Conservation (phyloP, 2,888 invertebrate species). For the Endotricha flammealis region DNA sequence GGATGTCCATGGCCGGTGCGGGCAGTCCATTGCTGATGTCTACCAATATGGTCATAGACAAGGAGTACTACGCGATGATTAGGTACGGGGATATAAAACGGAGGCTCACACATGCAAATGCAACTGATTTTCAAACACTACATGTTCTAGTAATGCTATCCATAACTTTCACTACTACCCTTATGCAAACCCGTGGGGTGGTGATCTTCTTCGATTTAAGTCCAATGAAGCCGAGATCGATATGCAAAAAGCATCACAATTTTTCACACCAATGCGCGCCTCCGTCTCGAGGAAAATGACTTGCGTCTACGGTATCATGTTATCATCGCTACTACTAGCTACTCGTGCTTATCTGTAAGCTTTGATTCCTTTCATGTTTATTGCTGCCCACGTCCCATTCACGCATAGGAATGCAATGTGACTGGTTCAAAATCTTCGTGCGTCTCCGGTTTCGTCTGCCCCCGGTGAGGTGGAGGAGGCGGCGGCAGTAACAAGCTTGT, state of each 20-base stretch:
- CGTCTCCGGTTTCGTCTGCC: slow-evolving; percentile 58
- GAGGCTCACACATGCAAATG: slow-evolving; percentile 5
- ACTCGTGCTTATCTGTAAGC: slow-evolving; percentile 18
- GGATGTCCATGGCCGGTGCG: too few relatives aligned
- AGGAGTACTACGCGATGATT: too few relatives aligned
- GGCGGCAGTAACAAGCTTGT: slow-evolving; percentile 83
- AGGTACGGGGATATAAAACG: slow-evolving; percentile 1
- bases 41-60: too few relatives aligned
- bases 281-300: slow-evolving; percentile 6
- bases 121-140: slow-evolving; percentile 1
- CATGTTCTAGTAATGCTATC: not conserved
- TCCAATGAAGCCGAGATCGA: slow-evolving; percentile 3
- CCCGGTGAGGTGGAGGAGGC: slow-evolving; percentile 73
- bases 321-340: slow-evolving; percentile 17
- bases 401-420: slow-evolving; percentile 73
- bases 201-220: not conserved
- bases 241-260: slow-evolving; percentile 6
- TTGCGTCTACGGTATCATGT: slow-evolving; percentile 6
- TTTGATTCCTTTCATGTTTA: slow-evolving; percentile 11
- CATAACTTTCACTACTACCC: not conserved
- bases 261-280: slow-evolving; percentile 3
- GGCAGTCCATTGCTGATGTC: too few relatives aligned
- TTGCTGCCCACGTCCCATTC: slow-evolving; percentile 8
- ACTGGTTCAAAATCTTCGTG: slow-evolving; percentile 81
- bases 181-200: not conserved